Evolutionary conservation across 1,140 invertebrate genomes (phyloP).

Genomic region (Zeugodacus cucurbitae): DNA sequence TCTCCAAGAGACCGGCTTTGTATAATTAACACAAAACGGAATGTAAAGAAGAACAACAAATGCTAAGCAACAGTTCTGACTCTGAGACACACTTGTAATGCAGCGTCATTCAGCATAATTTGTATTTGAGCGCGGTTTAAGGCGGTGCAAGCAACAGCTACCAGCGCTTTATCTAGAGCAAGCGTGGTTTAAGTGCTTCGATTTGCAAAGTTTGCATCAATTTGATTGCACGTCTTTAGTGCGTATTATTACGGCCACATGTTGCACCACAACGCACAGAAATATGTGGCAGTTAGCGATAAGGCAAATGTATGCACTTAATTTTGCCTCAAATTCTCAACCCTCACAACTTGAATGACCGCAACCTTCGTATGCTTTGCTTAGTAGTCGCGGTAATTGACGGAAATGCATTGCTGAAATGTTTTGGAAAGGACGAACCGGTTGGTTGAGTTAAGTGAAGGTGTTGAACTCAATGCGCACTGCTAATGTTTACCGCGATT

Average conservation of each 20-base stretch:
- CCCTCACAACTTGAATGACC: background rate
- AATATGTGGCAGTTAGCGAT: conserved; percentile 31
- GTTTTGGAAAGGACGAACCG: conserved; percentile 8
- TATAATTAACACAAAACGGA: background rate
- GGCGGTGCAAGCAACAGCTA: background rate
- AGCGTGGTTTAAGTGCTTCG: background rate
- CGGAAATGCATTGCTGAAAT: background rate
- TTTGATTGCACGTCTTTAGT: background rate
- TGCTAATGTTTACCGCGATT: background rate
- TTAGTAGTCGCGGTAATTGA: background rate
- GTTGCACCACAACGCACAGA: conserved; percentile 1
- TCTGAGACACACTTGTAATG: background rate
- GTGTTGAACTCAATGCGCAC: conserved; percentile 3
- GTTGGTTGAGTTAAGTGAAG: conserved; percentile 1
- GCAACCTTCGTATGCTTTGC: background rate
- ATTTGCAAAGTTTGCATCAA: background rate
- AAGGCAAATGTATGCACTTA: conserved; percentile 24
- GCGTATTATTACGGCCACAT: conserved; percentile 9
- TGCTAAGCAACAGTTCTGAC: background rate
- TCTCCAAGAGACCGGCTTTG: background rate
- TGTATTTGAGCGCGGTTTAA: background rate
- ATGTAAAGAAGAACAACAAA: background rate
- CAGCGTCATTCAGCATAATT: background rate
- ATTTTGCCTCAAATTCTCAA: conserved; percentile 1
- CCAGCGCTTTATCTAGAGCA: background rate